A percentile compares a stretch with the other conserved stretches of the same genome.
Conservation (phyloP, 2,113 vertebrate species). For the Microcebus jonahi region DNA sequence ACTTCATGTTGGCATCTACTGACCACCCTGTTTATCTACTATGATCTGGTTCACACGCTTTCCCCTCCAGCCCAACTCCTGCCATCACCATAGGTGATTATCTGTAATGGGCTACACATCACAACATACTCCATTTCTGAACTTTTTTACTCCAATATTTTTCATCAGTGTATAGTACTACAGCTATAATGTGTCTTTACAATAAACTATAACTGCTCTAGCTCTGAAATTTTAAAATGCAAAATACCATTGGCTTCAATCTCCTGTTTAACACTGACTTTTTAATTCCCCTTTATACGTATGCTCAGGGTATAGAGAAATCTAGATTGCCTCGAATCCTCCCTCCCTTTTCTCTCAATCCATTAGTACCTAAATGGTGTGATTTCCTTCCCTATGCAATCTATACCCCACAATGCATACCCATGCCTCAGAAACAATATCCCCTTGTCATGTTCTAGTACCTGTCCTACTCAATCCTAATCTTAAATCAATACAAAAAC, state of each 20-base stretch:
- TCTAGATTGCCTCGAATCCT: background rate
- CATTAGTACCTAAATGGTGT: background rate
- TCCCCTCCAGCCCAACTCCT: background rate
- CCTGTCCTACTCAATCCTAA: background rate
- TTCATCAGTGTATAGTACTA: background rate
- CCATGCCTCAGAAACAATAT: background rate
- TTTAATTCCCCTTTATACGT: background rate
- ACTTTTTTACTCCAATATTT: slow-evolving; percentile 13
- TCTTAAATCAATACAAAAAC: background rate
- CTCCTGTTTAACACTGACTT: background rate
- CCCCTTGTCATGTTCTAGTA: background rate
- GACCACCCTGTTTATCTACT: background rate
- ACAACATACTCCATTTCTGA: background rate
- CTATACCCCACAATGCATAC: background rate
- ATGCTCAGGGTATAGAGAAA: background rate
- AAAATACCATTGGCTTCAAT: slow-evolving; percentile 3
- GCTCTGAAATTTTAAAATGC: slow-evolving; percentile 49
- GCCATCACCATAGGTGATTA: background rate
- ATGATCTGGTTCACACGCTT: background rate
- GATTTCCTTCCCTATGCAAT: background rate
- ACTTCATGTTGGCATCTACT: background rate
- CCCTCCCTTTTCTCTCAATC: background rate
- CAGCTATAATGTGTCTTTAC: background rate
- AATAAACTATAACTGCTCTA: background rate
- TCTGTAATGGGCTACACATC: background rate